Base-by-base conservation (phyloP, 2,797 vertebrate genomes). In the Typhlichthys subterraneus region DNA sequence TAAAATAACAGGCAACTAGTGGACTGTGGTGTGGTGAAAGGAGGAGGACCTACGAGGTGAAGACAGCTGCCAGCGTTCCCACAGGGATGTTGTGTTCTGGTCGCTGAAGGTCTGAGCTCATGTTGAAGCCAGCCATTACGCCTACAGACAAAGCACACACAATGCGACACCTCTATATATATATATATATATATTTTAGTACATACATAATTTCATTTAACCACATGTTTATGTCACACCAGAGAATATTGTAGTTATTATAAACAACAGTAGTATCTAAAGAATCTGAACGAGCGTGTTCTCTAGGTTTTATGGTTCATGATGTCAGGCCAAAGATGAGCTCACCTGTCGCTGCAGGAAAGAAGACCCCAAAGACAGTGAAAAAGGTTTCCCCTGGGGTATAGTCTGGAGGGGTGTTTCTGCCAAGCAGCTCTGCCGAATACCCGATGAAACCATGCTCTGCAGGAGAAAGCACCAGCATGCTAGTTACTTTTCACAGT, bases 111-210 rank as follows among this genome's bases (percentile, higher is more conserved):
- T 99, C 98, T 65, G 95, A 94, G 47, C 96, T 98, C 97, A 99
- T 99, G 84, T 99, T 99, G 90, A 99, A 99, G 59, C 98, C 98
- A 47, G 96, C 95, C 98, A 99, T 98, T 78, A 99, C 97, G 85
- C 98, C 97, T 98, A 85, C 68, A 89, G 23, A 29, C 23, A 29
- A 29, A 29, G 23, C 67, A 74, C 45, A 63, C 46, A 81, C 48
- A 73, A 42, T 59, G 33, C 15, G 14, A 64, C 61, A 85, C 38
- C 75, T 29, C 63, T 31, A 59, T 45, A 61, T 42, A 65, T 29
- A 49, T 33, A 17, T 31, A 59, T 45, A 61, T 42, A 65, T 29
- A 49, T 33, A 17, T 55, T 19, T 15, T 19, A 33, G 58, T 47
- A 52, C 15, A 45, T 47, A 51, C 15, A 65, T 31, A 57, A 4